Percentiles rank a stretch among this genome's conserved stretches.
phyloP scores from a whole-genome alignment of 2,888 invertebrate species.

The Polia nebulosa region DNA sequence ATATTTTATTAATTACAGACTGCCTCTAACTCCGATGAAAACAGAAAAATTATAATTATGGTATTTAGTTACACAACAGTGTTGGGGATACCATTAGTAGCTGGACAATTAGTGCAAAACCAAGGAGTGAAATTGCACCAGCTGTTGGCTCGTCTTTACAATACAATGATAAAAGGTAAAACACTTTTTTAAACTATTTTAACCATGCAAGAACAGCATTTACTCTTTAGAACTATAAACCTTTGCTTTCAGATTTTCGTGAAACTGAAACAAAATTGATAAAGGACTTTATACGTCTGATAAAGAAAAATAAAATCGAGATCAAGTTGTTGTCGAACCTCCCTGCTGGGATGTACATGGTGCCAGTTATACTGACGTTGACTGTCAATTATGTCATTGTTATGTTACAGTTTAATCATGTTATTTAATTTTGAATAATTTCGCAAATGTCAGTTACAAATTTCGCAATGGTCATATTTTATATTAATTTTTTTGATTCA shows the following conservation, averaged over 20 bases:
- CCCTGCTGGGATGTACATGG: slow-evolving; percentile 33
- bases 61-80: slow-evolving; percentile 4
- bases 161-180: slow-evolving; percentile 26
- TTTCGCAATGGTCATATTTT: neutral
- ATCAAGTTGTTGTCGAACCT: slow-evolving; percentile 27
- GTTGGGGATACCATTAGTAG: slow-evolving; percentile 11
- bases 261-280: slow-evolving; percentile 15
- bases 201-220: neutral
- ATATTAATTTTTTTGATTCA: neutral
- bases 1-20: neutral
- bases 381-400: slow-evolving; percentile 46
- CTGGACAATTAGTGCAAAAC: slow-evolving; percentile 12
- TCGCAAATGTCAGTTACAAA: neutral
- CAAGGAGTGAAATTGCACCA: slow-evolving; percentile 26
- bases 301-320: slow-evolving; percentile 31
- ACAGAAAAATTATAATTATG: neutral
- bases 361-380: slow-evolving; percentile 44
- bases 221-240: neutral
- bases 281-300: slow-evolving; percentile 44
- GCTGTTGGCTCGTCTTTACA: slow-evolving; percentile 24
- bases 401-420: slow-evolving; percentile 49
- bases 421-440: slow-evolving; percentile 28
- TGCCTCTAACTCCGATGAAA: neutral
- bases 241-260: slow-evolving; percentile 26
- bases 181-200: neutral